Percentiles rank a stretch among this genome's conserved stretches.
These are phyloP conservation scores for Nyctibius bracteatus DNA, from an alignment of 2,113 vertebrate genomes.

Conservation along the genomic window DNA sequence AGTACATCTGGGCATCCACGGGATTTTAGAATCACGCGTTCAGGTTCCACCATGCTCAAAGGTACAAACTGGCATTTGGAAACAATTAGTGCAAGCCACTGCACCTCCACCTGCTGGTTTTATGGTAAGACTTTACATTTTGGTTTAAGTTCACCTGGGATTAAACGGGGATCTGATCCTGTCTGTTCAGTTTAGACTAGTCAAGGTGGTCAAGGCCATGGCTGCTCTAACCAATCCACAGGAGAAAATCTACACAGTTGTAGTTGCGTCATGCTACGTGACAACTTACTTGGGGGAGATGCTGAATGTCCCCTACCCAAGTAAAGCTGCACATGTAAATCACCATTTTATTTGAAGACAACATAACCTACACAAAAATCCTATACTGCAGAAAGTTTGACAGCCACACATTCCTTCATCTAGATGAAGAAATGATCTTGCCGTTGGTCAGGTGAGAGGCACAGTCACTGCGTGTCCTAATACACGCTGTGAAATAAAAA, in stretches of 20 bases:
- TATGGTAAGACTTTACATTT: not conserved
- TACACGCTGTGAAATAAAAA: rapidly evolving
- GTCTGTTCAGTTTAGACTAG: not conserved
- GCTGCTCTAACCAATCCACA: not conserved
- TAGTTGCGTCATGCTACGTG: rapidly evolving
- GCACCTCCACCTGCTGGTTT: not conserved
- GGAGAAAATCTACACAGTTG: not conserved
- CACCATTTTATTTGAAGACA: not conserved
- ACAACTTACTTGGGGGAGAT: not conserved
- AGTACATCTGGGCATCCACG: not conserved
- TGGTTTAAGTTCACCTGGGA: not conserved
- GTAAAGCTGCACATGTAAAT: not conserved
- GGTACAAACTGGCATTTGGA: not conserved
- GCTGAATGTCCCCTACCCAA: not conserved
- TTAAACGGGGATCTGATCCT: not conserved
- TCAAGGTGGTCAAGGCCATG: not conserved
- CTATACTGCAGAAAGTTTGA: not conserved
- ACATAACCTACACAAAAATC: not conserved
- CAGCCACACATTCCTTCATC: not conserved
- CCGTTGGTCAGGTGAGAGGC: not conserved
- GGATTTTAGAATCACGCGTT: rapidly evolving
- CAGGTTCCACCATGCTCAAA: not conserved
- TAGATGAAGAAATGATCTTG: not conserved
- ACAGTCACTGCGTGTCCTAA: not conserved
- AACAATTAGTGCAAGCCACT: not conserved